A percentile compares a stretch with the other conserved stretches of the same genome.
Evolutionary conservation across 2,888 invertebrate species (phyloP).

Genomic region (Acanthococcus lagerstroemiae): DNA sequence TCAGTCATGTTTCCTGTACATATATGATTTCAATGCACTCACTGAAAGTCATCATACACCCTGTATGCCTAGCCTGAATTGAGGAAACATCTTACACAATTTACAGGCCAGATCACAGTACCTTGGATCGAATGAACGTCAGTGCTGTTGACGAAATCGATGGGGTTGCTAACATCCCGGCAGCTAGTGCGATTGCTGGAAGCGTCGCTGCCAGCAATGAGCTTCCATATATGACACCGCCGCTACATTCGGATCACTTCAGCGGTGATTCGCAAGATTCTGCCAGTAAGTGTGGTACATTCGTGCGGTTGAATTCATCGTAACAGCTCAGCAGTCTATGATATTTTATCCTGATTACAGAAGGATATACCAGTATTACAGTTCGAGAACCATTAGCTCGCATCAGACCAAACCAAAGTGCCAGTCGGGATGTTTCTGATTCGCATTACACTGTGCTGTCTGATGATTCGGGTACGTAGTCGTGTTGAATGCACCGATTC

Average conservation of each 20-base stretch:
- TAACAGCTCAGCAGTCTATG: too few relatives aligned
- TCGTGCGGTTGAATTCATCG: too few relatives aligned
- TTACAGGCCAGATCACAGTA: slow-evolving; percentile 2
- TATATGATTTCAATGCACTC: too few relatives aligned
- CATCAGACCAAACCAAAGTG: slow-evolving; percentile 46
- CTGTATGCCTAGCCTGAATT: too few relatives aligned
- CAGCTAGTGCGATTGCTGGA: slow-evolving; percentile 78
- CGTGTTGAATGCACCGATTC: too few relatives aligned
- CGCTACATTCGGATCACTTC: slow-evolving; percentile 57
- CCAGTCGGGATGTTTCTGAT: slow-evolving; percentile 50
- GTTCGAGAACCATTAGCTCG: slow-evolving; percentile 78
- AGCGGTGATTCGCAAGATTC: slow-evolving; percentile 88
- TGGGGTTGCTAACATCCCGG: slow-evolving; percentile 51
- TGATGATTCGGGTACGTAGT: slow-evolving; percentile 66
- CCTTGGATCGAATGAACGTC: neutral
- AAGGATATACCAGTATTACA: slow-evolving; percentile 85
- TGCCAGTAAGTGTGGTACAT: slow-evolving; percentile 44
- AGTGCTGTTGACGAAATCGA: slow-evolving; percentile 15
- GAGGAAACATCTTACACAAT: too few relatives aligned
- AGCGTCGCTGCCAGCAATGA: slow-evolving; percentile 78
- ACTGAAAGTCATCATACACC: too few relatives aligned
- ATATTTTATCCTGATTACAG: too few relatives aligned
- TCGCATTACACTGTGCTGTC: slow-evolving; percentile 83
- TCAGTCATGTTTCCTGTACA: too few relatives aligned
- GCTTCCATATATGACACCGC: slow-evolving; percentile 81